A percentile compares a stretch with the other conserved stretches of the same genome.
phyloP scores from a whole-genome alignment of 1,140 invertebrate genomes.

The Coenobita brevimanus region DNA sequence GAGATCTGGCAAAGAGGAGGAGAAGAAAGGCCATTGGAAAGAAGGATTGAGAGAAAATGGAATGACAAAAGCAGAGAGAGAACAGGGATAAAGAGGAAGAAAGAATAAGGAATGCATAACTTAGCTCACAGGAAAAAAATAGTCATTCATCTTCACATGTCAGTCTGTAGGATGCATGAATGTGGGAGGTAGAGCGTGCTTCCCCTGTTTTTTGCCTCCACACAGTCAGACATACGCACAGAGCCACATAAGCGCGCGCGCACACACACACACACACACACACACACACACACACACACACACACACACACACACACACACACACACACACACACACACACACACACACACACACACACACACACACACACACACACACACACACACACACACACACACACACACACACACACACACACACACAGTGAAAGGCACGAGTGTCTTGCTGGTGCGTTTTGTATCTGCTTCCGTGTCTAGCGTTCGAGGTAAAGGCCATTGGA shows the following conservation, averaged over 20 bases:
- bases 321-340: not conserved
- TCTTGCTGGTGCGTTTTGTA: too few species aligned
- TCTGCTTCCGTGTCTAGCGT: too few species aligned
- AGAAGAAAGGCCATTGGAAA: too few species aligned
- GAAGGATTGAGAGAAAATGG: not conserved
- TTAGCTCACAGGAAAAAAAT: not conserved
- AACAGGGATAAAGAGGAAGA: not conserved
- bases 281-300: conserved; percentile 29
- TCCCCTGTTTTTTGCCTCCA: not conserved
- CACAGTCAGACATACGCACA: not conserved
- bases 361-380: too few species aligned
- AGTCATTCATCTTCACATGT: not conserved
- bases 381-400: too few species aligned
- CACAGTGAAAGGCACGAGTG: too few species aligned
- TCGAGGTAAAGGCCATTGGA: too few species aligned
- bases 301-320: not conserved
- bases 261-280: conserved; percentile 34
- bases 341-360: not conserved
- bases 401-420: not conserved
- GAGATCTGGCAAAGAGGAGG: not conserved
- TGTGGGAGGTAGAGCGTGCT: too few species aligned
- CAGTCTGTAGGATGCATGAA: too few species aligned
- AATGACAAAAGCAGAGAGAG: not conserved
- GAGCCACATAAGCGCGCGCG: not conserved
- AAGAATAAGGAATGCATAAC: not conserved